A percentile compares a stretch with the other conserved stretches of the same genome.
phyloP scores from a whole-genome alignment of 2,888 invertebrate species.

The Chironomus tentans region DNA sequence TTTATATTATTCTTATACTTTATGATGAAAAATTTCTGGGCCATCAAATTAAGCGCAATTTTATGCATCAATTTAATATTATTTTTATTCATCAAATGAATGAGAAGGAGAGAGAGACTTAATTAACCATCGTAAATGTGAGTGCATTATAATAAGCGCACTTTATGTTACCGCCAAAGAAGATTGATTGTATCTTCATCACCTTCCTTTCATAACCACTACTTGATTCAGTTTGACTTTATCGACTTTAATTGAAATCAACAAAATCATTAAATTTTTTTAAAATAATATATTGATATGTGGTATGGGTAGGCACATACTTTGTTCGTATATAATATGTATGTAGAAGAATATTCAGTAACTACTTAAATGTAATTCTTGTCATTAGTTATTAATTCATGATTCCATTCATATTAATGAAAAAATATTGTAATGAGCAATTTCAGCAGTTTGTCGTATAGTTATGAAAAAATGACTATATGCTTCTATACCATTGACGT shows the following conservation, averaged over 20 bases:
- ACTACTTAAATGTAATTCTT: too few species aligned
- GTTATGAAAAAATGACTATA: too few species aligned
- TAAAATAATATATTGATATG: too few species aligned
- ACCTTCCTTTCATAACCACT: not conserved
- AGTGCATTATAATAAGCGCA: conserved; percentile 4
- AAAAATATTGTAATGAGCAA: too few species aligned
- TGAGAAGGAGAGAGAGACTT: not conserved
- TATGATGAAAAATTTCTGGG: not conserved
- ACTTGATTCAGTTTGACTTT: not conserved
- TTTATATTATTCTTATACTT: not conserved
- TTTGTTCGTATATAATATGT: too few species aligned
- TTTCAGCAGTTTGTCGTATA: too few species aligned
- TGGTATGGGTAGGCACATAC: too few species aligned
- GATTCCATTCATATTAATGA: too few species aligned
- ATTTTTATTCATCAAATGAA: not conserved
- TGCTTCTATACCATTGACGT: too few species aligned
- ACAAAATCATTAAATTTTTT: conserved; percentile 9
- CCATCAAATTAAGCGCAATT: conserved; percentile 10
- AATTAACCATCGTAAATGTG: conserved; percentile 10
- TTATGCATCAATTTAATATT: conserved; percentile 1
- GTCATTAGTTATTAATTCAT: too few species aligned
- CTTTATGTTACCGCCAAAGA: not conserved
- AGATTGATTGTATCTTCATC: not conserved
- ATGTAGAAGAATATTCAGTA: too few species aligned
- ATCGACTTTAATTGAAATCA: not conserved